A percentile compares a stretch with the other conserved stretches of the same genome.
Conservation (phyloP, 2,888 invertebrate species). For the Tachina lurida region DNA sequence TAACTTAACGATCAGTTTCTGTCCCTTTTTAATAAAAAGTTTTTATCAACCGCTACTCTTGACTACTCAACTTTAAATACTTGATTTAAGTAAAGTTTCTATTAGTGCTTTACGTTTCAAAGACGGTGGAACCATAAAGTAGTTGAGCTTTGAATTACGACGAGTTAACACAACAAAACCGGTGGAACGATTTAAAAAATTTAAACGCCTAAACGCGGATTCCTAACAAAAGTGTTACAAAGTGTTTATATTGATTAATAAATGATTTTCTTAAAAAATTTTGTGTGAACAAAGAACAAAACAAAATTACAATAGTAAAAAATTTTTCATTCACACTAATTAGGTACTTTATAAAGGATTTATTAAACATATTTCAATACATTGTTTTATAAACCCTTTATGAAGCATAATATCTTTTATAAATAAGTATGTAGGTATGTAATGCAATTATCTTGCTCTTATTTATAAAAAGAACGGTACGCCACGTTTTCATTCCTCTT, state of each 20-base stretch:
- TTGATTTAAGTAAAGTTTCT: not conserved
- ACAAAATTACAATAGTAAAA: not conserved
- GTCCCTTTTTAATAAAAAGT: too few species aligned
- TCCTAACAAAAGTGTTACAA: not conserved
- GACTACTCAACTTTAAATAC: not conserved
- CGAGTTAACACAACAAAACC: constrained; percentile 19
- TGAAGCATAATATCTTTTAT: too few species aligned
- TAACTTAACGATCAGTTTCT: constrained; percentile 52
- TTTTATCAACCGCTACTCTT: constrained; percentile 2
- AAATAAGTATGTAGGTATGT: too few species aligned
- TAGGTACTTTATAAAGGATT: too few species aligned
- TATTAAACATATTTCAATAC: too few species aligned
- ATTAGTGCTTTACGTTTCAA: not conserved
- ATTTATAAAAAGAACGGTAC: not conserved
- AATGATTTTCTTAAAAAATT: not conserved
- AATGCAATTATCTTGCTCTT: not conserved
- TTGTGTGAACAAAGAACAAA: not conserved
- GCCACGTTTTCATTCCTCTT: constrained; percentile 59
- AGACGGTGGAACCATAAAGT: not conserved
- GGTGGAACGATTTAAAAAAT: not conserved
- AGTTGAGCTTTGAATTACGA: constrained; percentile 50
- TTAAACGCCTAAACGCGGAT: not conserved
- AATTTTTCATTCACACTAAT: too few species aligned
- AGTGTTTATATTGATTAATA: not conserved
- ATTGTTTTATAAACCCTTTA: too few species aligned